These are phyloP conservation scores for Triops cancriformis DNA, from an alignment of 1,140 invertebrate genomes.

Conservation along the genomic window DNA sequence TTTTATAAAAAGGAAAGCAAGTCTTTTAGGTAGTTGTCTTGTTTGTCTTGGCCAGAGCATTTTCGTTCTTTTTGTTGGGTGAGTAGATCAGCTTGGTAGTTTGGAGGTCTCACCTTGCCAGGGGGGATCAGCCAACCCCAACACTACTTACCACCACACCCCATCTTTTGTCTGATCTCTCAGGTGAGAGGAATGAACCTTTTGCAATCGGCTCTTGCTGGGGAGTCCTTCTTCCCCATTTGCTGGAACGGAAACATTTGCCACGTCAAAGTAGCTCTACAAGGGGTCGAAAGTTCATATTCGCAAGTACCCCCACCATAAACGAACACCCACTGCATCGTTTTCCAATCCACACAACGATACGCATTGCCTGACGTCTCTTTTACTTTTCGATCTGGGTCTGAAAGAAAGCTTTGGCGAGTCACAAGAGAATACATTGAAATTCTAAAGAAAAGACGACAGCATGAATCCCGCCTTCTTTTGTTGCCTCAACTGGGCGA, in stretches of 20 bases:
- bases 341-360: neutral
- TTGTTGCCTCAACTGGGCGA: neutral
- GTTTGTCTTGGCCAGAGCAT: neutral
- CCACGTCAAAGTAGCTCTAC: neutral
- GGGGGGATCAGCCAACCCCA: neutral
- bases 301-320: neutral
- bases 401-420: neutral
- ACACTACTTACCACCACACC: neutral
- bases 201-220: neutral
- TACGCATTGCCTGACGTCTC: neutral
- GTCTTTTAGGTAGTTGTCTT: neutral
- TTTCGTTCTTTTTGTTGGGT: neutral
- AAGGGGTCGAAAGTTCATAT: neutral
- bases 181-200: constrained; percentile 1
- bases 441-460: neutral
- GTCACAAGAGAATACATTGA: neutral
- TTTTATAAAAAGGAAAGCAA: constrained; percentile 2
- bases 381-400: neutral
- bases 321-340: neutral
- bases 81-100: neutral
- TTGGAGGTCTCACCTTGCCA: constrained; percentile 3
- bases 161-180: constrained; percentile 10
- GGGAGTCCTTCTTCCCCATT: neutral
- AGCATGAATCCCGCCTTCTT: too few relatives aligned
- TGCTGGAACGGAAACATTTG: neutral